Evolutionary conservation across 2,113 vertebrate genomes (phyloP).

Genomic region (Arenaria interpres): DNA sequence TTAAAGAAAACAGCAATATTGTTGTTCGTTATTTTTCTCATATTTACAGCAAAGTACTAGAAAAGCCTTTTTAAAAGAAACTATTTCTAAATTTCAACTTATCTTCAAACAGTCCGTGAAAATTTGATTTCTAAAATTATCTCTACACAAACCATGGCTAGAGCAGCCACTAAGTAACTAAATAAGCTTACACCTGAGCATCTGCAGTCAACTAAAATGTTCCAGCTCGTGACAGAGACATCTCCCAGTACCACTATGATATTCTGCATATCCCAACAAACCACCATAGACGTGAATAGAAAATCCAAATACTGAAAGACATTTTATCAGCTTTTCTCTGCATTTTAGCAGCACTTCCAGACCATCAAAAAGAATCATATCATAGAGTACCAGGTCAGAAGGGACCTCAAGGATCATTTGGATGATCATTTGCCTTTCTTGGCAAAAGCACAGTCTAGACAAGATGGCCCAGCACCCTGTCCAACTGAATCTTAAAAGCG

Average conservation of each 20-base stretch:
- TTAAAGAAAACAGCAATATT: not conserved
- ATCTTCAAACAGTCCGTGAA: not conserved
- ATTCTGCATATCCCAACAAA: not conserved
- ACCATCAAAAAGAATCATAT: not conserved
- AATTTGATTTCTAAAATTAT: not conserved
- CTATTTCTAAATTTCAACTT: not conserved
- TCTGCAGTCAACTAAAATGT: not conserved
- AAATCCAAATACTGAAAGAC: not conserved
- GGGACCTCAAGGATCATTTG: not conserved
- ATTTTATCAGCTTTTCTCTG: not conserved
- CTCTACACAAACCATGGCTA: not conserved
- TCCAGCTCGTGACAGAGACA: not conserved
- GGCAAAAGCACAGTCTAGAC: not conserved
- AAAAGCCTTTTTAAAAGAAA: not conserved
- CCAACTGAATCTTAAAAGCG: not conserved
- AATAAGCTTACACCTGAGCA: not conserved
- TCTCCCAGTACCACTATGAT: not conserved
- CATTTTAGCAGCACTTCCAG: not conserved
- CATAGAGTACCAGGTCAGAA: not conserved
- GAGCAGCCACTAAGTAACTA: not conserved
- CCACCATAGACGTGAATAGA: not conserved
- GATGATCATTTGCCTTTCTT: not conserved
- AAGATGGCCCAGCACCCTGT: not conserved
- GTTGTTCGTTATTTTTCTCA: not conserved
- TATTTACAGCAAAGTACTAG: not conserved